Evolutionary conservation across 1,140 invertebrate genomes (phyloP).

Genomic region (Neodiprion pinetum): DNA sequence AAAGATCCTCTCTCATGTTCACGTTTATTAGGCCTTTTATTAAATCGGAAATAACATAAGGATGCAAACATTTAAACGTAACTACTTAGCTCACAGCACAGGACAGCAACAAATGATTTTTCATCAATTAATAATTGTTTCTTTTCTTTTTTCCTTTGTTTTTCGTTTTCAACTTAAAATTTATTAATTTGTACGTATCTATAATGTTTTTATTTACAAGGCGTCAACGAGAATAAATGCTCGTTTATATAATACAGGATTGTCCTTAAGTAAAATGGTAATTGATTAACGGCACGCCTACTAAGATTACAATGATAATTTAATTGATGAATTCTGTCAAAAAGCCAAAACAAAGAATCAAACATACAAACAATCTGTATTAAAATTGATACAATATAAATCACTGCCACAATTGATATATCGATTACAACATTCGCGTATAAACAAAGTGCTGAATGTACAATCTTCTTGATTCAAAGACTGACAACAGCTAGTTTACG

Average conservation of each 20-base stretch:
- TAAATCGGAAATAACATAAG: neutral
- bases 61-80: neutral
- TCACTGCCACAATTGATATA: neutral
- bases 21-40: neutral
- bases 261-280: constrained; percentile 34
- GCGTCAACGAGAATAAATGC: constrained; percentile 42
- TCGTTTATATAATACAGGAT: constrained; percentile 39
- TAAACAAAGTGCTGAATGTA: constrained; percentile 39
- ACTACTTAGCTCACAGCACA: neutral
- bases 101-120: neutral
- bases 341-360: no score
- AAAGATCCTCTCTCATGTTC: neutral
- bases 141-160: neutral
- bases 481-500: constrained; percentile 44
- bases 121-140: neutral
- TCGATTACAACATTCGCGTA: neutral
- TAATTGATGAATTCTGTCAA: no score
- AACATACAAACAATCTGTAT: no score
- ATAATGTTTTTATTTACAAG: constrained; percentile 43
- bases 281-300: constrained; percentile 7
- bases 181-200: constrained; percentile 44
- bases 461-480: constrained; percentile 49
- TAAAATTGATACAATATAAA: neutral
- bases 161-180: constrained; percentile 41
- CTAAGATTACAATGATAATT: no score